Evolutionary conservation across 2,113 vertebrate genomes (phyloP).

Genomic region (Delphinus delphis): DNA sequence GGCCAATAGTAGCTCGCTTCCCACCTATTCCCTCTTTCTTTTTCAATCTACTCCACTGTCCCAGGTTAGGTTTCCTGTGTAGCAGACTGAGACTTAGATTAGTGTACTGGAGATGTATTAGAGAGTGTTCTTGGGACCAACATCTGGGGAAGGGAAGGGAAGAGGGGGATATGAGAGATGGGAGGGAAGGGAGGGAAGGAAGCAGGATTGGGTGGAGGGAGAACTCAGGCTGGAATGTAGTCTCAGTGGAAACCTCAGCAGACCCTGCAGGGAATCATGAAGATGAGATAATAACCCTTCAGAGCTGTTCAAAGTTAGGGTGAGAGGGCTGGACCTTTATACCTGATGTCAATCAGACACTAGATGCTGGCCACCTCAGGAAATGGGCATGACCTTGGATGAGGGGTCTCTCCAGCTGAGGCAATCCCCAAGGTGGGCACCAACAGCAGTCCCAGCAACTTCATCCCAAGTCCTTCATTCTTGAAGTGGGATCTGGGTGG

Average conservation of each 20-base stretch:
- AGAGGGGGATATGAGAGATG: neutral
- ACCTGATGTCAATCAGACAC: fast-evolving
- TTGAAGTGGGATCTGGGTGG: neutral
- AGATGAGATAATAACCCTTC: neutral
- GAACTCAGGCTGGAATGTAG: neutral
- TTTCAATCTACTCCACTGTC: neutral
- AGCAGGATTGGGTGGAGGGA: neutral
- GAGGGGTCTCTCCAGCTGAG: neutral
- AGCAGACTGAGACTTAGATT: neutral
- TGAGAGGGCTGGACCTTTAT: neutral
- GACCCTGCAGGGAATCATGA: neutral
- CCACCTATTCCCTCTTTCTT: neutral
- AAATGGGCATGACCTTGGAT: neutral
- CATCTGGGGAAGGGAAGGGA: neutral
- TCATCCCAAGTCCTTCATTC: neutral
- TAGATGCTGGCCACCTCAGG: neutral
- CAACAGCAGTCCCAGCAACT: neutral
- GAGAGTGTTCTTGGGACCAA: neutral
- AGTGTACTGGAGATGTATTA: neutral
- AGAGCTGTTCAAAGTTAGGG: neutral
- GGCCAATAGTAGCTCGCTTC: neutral
- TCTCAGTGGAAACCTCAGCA: neutral
- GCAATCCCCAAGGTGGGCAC: neutral
- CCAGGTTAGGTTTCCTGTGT: neutral
- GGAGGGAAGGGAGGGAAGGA: neutral